Evolutionary conservation across 2,113 vertebrate species (phyloP), one percentile per base, ranked within the genome.

Genomic region (Puma concolor): DNA sequence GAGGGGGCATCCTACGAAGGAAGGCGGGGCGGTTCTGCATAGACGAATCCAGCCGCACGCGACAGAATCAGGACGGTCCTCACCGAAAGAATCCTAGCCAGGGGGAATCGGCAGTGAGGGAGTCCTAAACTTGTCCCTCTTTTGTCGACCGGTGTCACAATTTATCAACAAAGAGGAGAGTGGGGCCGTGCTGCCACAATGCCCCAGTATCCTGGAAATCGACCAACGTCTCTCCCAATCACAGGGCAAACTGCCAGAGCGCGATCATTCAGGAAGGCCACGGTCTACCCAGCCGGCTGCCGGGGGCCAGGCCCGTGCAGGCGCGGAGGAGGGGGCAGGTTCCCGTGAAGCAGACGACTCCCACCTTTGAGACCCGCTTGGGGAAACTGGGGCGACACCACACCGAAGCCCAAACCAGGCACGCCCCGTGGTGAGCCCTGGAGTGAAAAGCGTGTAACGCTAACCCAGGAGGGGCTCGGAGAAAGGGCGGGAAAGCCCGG

Each of bases 391-490:
- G 41, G 16, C 8, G 57, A 36, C 54, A 14, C 48, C 66, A 19
- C 74, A 25, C 3, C 23, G 4, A 33, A 5, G 41, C 23, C 69
- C 41, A 29, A 21, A 2, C 9, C 4, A 7, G 0, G 5, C 31
- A 41, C 4, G 12, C 21, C 33, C 2, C 0, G 1, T 4, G 1
- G 0, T 3, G 29, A 50, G 36, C 15, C 1, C 3, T 0, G 9
- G n/a, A 8, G 33, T 4, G 16, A 8, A 7, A 13, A 0, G 15
- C 29, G 2, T 3, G 7, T 0, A 4, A 9, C 19, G 0, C 33
- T 5, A 4, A 16, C 7, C 52, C 50, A 13, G 17, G 36, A 19
- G 27, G 64, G 3, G 25, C 52, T 57, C 31, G 6, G 72, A 31
- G 72, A 19, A 15, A 52, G n/a, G 27, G 19, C 0, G 21, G 5